Evolutionary conservation across 2,113 vertebrate genomes (phyloP), one percentile per base, ranked within the genome.

Genomic region (Ascaphus truei): DNA sequence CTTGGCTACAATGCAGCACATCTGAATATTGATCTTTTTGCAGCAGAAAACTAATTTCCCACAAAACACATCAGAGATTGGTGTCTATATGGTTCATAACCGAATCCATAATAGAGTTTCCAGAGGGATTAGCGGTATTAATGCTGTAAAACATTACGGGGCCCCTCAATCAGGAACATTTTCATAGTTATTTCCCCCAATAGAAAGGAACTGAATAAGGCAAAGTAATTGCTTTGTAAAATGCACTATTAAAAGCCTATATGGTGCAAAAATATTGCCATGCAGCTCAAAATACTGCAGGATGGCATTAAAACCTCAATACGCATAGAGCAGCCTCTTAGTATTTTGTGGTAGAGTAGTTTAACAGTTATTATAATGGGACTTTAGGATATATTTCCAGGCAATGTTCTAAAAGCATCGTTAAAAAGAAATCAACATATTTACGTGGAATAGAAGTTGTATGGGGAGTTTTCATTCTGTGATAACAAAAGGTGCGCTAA

Each of bases 21-120:
- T 67, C 64, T 67, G 64, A 56, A 67, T 67, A 57, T 67, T 67
- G 64, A 67, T 67, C 52, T 67, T 56, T 67, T 56, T 57, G 51
- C 64, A 67, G 64, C 64, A 67, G 52, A 67, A 67, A 67, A 47
- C 51, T 56, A 57, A 67, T 67, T 67, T 57, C 64, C 52, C 36
- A 31, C 63, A 43, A 66, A 66, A 41, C 51, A 43, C 51, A 67
- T 56, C 36, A 45, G 25, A 65, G 62, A 53, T 65, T 20, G n/a
- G 26, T 34, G 34, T 65, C 62, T 53, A n/a, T 52, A 37, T 53
- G 62, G 34, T 66, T 56, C 51, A 66, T 66, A 66, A 66, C 51
- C 51, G n/a, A 45, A 66, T 66, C 63, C 27, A 66, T 66, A 66
- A 6, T 10, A 7, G 18, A 3, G n/a, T n/a, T 66, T 66, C 34